Conservation (phyloP, 2,797 vertebrate species). For the Gobio occitaniae region DNA sequence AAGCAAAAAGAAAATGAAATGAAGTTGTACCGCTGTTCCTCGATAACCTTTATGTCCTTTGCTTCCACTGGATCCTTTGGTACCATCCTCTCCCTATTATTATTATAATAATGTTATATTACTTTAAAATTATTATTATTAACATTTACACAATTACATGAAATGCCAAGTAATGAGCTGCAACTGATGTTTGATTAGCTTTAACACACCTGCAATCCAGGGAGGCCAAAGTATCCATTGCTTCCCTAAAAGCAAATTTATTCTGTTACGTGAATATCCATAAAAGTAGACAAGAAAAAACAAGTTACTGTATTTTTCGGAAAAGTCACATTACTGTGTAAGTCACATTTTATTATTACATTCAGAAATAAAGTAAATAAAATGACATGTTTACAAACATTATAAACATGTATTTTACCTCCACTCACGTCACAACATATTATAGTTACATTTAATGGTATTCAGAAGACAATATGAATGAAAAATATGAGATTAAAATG, state of each 20-base stretch:
- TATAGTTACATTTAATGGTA: neutral
- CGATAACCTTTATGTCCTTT: slow-evolving; percentile 81
- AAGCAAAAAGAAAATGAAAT: neutral
- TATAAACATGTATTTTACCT: neutral
- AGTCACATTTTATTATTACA: neutral
- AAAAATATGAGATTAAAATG: neutral
- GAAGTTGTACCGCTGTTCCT: slow-evolving; percentile 80
- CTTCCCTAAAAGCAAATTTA: slow-evolving; percentile 75
- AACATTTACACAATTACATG: neutral
- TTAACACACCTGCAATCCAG: slow-evolving; percentile 78
- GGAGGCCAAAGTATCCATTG: slow-evolving; percentile 81
- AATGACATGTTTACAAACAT: neutral
- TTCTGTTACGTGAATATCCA: slow-evolving; percentile 2
- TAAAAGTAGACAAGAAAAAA: neutral
- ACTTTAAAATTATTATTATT: neutral
- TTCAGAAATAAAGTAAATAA: no score
- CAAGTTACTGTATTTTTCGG: neutral
- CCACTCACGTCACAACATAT: neutral
- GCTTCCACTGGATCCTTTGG: slow-evolving; percentile 74
- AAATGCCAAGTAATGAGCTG: neutral
- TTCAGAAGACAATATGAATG: neutral
- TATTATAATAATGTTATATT: neutral
- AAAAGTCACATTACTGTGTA: neutral
- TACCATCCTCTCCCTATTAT: slow-evolving; percentile 83
- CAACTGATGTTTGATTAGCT: neutral